Base-by-base conservation (phyloP, 2,797 vertebrate genomes). In the Phrynocephalus guinanensis region DNA sequence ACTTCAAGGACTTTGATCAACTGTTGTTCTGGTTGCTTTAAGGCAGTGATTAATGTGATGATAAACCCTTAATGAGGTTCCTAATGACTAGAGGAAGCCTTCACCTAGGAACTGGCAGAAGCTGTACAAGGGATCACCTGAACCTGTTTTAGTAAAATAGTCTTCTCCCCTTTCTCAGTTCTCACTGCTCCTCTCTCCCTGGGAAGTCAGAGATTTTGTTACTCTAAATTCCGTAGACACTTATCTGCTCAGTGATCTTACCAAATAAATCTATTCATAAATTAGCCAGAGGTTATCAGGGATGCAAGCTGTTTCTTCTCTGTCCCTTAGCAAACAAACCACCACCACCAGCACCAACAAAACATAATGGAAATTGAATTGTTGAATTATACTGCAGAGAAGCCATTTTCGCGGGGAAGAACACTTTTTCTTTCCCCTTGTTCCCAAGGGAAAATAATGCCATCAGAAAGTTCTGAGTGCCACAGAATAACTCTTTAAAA, bases 41-140 rank as follows among this genome's bases (percentile, higher is more conserved):
- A 18, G 38, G 15, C 3, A 73, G 38, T 30, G 48, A 63, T 2
- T 1, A 0, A 82, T n/a, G 10, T 70, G 71, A 76, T 66, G 89
- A 10, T 73, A 20, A 26, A 2, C 73, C 67, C 79, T 7, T 86
- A 77, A 80, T 24, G 67, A 84, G 1, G 0, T 26, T 24, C 33
- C 16, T 56, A 72, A 16, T 87, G 63, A 90, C 15, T 50, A 63
- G 0, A 85, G 18, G 10, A 7, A 79, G 13, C 3, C 2, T 26
- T 48, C 81, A 71, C 86, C 87, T 88, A 89, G 93, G 85, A 15
- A 5, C 1, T 84, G 93, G 83, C 13, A 6, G 2, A 28, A 75
- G 67, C 73, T 7, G 52, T 1, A 68, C 0, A 89, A 13, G 0
- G 50, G 18, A 76, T 20, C 78, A 9, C 1, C 89, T 24, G n/a